Conservation (phyloP, 1,140 invertebrate genomes). For the Anagrus nilaparvatae region DNA sequence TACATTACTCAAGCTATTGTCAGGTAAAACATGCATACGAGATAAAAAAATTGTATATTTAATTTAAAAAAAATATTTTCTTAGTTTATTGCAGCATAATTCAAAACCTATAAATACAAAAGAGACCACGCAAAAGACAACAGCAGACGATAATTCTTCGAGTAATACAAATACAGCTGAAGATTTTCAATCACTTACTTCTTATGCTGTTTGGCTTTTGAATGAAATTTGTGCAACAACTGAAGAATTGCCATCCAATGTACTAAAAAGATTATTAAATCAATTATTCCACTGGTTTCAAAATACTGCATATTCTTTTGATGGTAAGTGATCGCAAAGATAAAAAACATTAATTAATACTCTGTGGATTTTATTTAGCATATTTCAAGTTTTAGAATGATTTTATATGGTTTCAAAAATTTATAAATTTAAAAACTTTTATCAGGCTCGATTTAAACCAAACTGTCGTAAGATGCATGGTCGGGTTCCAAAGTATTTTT, state of each 20-base stretch:
- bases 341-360: too few relatives aligned
- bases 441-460: too few relatives aligned
- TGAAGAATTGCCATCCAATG: slow-evolving; percentile 73
- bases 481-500: too few relatives aligned
- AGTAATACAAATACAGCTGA: too few relatives aligned
- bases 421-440: too few relatives aligned
- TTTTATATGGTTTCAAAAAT: too few relatives aligned
- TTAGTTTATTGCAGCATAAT: background rate
- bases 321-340: too few relatives aligned
- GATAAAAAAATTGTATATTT: slow-evolving; percentile 26
- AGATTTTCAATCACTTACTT: slow-evolving; percentile 81
- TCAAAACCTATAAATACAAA: background rate
- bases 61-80: background rate
- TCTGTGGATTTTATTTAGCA: too few relatives aligned
- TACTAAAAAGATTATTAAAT: slow-evolving; percentile 82
- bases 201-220: slow-evolving; percentile 94
- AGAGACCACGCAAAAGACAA: slow-evolving; percentile 22
- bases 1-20: slow-evolving; percentile 96
- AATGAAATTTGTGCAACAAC: slow-evolving; percentile 87
- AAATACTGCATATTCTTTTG: slow-evolving; percentile 90
- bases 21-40: slow-evolving; percentile 48
- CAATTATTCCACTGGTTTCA: slow-evolving; percentile 99
- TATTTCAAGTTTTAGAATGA: too few relatives aligned
- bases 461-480: too few relatives aligned
- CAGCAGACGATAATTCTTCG: too few relatives aligned